Base-by-base conservation (phyloP, 2,113 vertebrate genomes). In the Rana temporaria region DNA sequence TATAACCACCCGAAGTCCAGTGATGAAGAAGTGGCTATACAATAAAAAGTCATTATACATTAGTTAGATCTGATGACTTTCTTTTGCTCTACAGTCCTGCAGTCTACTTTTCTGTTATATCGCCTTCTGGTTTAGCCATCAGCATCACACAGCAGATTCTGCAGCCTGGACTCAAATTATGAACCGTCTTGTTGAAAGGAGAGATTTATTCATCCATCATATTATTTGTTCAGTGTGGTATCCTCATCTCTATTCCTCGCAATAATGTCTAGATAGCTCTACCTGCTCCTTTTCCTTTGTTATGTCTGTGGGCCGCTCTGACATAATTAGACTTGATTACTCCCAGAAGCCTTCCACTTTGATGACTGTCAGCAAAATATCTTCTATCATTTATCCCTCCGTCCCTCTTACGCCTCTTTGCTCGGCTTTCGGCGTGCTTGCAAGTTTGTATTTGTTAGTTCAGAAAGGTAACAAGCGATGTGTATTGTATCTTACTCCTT, bases 351-450 rank as follows among this genome's bases (percentile, higher is more conserved):
- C 62, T 78, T 78, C 9, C 48, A 20, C 75, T 78, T 65, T 78
- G 75, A 78, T 78, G 75, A 78, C 60, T 75, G 72, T 75, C 72
- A 78, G 62, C 64, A 52, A 78, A 78, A 56, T 78, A 78, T 78
- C 75, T 65, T 65, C 60, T 78, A 52, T 78, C 64, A 78, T 78
- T 76, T 62, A 62, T 62, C 38, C 73, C 60, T 57, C 34, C 48
- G 60, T 59, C 57, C 72, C 72, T 60, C 30, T 42, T 77, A 65
- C 62, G 64, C 59, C 52, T 75, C 72, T 75, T 62, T 78, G 53
- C 62, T 78, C 59, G 53, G 59, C 72, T 75, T 18, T 57, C 59
- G 60, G 56, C 38, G 62, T 42, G 56, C 60, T 62, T 62, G 56
- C 30, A 74, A 56, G 38, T 74, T 56, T 32, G 32, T 26, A 38